phyloP scores from a whole-genome alignment of 2,113 vertebrate species.

The Struthidea cinerea region DNA sequence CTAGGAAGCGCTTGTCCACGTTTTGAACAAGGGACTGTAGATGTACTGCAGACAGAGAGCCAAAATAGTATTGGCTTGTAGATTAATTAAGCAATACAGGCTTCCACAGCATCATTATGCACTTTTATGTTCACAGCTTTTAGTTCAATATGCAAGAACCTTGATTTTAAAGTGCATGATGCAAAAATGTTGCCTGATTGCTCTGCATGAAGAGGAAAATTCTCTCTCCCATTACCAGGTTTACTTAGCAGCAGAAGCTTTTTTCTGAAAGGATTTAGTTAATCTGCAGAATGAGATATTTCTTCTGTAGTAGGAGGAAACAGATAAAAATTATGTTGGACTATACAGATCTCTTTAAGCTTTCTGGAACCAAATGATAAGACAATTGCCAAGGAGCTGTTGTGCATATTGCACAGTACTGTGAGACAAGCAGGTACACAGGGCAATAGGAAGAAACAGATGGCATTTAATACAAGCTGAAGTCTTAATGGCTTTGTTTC shows the following conservation, averaged over 20 bases:
- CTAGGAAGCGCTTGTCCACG: neutral
- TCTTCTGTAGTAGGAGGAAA: neutral
- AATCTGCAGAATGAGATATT: neutral
- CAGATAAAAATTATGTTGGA: neutral
- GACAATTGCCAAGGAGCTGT: neutral
- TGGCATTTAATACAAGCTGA: neutral
- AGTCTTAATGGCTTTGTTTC: neutral
- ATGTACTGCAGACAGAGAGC: neutral
- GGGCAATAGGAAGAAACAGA: neutral
- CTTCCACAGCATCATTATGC: neutral
- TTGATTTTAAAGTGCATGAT: neutral
- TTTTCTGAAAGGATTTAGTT: neutral
- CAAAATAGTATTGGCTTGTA: neutral
- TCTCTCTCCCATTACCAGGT: neutral
- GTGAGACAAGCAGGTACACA: neutral
- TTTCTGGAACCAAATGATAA: slow-evolving; percentile 10
- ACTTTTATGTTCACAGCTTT: neutral
- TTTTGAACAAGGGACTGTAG: neutral
- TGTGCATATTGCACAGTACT: neutral
- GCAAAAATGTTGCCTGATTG: neutral
- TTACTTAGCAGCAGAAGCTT: neutral
- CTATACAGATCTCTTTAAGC: neutral
- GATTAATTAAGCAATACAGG: neutral
- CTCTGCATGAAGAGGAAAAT: neutral
- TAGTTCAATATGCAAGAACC: neutral